These are phyloP conservation scores for Rhineura floridana DNA, from an alignment of 2,113 vertebrate species.

Conservation along the genomic window DNA sequence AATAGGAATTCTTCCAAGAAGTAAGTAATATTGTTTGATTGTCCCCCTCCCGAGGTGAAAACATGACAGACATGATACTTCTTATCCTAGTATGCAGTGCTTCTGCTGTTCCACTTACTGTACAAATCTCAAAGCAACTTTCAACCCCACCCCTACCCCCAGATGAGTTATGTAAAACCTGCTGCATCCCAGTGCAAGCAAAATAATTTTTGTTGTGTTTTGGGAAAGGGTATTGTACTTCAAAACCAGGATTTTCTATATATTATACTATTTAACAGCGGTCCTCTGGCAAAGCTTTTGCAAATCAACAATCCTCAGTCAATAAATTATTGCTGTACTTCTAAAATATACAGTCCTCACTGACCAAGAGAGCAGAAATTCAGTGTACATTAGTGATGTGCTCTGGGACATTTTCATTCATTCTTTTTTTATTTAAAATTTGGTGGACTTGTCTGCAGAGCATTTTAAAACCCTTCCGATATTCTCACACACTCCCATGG, in stretches of 20 bases:
- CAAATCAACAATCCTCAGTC: neutral
- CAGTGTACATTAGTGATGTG: neutral
- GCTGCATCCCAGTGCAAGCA: neutral
- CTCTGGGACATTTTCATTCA: neutral
- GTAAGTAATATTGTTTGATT: conserved; percentile 20
- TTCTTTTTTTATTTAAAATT: conserved; percentile 27
- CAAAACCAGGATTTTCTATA: neutral
- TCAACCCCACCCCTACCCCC: neutral
- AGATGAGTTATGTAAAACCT: neutral
- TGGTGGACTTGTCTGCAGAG: conserved; percentile 28
- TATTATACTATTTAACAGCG: too few species aligned
- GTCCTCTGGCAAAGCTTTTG: neutral
- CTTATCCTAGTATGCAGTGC: neutral
- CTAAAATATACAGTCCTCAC: conserved; percentile 1
- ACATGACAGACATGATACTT: conserved; percentile 12
- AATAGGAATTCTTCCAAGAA: conserved; percentile 29
- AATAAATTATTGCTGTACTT: conserved; percentile 32
- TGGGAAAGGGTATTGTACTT: neutral
- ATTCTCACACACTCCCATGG: conserved; percentile 1
- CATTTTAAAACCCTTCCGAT: conserved; percentile 33
- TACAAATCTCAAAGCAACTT: conserved; percentile 7
- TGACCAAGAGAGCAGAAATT: neutral
- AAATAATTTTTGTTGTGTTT: neutral
- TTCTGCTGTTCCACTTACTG: neutral
- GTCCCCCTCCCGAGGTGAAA: neutral